A percentile compares a stretch with the other conserved stretches of the same genome.
Evolutionary conservation across 2,113 vertebrate species (phyloP).

Genomic region (Hippocampus zosterae): DNA sequence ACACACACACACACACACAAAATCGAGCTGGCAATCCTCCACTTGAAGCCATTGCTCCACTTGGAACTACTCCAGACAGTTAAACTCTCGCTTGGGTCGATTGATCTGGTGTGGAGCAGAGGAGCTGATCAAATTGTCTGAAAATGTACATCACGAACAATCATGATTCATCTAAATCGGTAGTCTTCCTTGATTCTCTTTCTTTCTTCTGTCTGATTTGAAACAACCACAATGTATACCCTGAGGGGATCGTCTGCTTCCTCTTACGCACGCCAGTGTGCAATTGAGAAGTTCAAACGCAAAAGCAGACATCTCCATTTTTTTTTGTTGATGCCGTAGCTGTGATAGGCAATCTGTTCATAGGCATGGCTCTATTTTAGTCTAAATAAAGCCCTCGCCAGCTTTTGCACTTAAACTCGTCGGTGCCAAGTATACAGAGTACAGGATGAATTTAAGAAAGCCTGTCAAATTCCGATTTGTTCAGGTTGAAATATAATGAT

Average conservation of each 20-base stretch:
- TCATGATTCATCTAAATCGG: background rate
- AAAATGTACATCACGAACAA: slow-evolving; percentile 15
- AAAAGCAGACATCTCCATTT: no score
- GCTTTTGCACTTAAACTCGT: no score
- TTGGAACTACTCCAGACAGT: slow-evolving; percentile 27
- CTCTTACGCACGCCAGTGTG: background rate
- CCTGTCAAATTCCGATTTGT: no score
- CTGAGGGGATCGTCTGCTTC: background rate
- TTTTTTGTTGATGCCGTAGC: no score
- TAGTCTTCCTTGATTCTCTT: background rate
- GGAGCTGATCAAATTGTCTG: slow-evolving; percentile 19
- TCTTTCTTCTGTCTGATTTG: background rate
- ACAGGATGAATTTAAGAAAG: no score
- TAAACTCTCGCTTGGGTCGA: slow-evolving; percentile 28
- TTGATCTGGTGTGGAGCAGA: slow-evolving; percentile 34
- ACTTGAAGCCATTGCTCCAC: slow-evolving; percentile 37
- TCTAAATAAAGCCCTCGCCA: no score
- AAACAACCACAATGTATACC: background rate
- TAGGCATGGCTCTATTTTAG: no score
- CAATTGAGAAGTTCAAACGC: background rate
- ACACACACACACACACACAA: slow-evolving; percentile 18
- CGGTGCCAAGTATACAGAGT: no score
- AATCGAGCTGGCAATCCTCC: slow-evolving; percentile 43
- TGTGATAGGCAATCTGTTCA: no score
- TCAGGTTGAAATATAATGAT: no score